Conservation (phyloP, 2,113 vertebrate genomes). For the Gavia stellata region DNA sequence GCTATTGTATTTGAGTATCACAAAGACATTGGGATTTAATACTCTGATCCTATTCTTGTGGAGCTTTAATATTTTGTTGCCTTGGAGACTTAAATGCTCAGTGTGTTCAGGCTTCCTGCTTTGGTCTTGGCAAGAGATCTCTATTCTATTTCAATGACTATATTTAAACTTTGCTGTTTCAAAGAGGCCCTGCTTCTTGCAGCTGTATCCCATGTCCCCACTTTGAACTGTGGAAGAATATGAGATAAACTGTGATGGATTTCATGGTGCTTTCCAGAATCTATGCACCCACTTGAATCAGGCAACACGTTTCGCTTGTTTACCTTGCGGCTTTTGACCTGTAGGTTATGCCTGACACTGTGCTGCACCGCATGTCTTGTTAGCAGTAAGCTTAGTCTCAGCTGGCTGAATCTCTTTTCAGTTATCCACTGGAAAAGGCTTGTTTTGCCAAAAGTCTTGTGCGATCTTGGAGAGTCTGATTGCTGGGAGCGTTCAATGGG, state of each 20-base stretch:
- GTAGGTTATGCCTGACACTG: neutral
- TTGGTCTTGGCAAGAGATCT: conserved; percentile 34
- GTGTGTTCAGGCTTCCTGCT: conserved; percentile 47
- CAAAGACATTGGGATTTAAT: conserved; percentile 32
- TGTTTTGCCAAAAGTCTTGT: neutral
- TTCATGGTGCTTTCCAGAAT: neutral
- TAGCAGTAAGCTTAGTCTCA: neutral
- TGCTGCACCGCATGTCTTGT: neutral
- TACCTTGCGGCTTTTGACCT: neutral
- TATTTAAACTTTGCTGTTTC: conserved; percentile 47
- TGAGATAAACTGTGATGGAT: neutral
- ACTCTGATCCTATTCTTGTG: conserved; percentile 38
- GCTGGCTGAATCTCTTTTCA: neutral
- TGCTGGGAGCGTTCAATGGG: neutral
- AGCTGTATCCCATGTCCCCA: conserved; percentile 15
- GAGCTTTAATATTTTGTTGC: conserved; percentile 61
- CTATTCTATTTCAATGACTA: neutral
- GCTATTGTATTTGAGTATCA: conserved; percentile 13
- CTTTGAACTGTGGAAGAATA: neutral
- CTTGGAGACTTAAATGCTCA: conserved; percentile 33
- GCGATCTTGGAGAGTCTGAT: neutral
- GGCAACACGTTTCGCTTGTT: neutral
- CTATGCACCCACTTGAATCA: neutral
- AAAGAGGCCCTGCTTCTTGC: neutral
- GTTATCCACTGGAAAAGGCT: neutral